Evolutionary conservation across 2,797 vertebrate species (phyloP), one percentile per base, ranked within the genome.

Genomic region (Notamacropus eugenii): DNA sequence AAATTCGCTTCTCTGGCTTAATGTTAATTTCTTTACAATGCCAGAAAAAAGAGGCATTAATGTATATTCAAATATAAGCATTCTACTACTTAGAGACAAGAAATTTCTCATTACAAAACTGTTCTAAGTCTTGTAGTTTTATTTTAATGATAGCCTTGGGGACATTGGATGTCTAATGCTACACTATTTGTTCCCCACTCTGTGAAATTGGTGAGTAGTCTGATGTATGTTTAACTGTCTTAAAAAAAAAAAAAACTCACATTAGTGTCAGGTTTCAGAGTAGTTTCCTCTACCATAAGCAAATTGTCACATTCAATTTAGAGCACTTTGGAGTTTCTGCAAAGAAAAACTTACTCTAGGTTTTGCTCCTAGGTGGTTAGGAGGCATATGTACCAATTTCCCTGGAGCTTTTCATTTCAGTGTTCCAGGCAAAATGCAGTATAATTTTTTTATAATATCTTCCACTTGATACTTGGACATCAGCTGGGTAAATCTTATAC

Each of bases 261-360:
- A 87, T 87, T 46, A 87, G 27, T 87, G 40, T 87, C 40, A 87
- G 9, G 4, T 87, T 87, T 87, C 74, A 87, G 40, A 87, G 40
- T 12, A 87, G 40, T 40, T 91, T 96, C 4, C 0, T 93, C n/a
- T 56, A 87, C 24, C n/a, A 87, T 87, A 59, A 55, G 34, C 55
- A 93, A 96, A 93, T 74, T n/a, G 93, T 22, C 12, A 87, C 56
- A 27, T 46, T 28, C 34, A 52, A 95, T 67, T 95, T 93, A 46
- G 6, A 91, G 11, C 56, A 54, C 16, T 94, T 96, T 46, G 55
- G n/a, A 92, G 1, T 29, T 74, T 5, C 94, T 59, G 1, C 91
- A 92, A 93, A 67, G 59, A 62, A 95, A 97, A 93, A 54, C 1
- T 87, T 31, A 52, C 34, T 91, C 82, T 62, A 92, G 40, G 91